A percentile compares a stretch with the other conserved stretches of the same genome.
phyloP scores from a whole-genome alignment of 2,797 vertebrate species.

The Pipistrellus pipistrellus region DNA sequence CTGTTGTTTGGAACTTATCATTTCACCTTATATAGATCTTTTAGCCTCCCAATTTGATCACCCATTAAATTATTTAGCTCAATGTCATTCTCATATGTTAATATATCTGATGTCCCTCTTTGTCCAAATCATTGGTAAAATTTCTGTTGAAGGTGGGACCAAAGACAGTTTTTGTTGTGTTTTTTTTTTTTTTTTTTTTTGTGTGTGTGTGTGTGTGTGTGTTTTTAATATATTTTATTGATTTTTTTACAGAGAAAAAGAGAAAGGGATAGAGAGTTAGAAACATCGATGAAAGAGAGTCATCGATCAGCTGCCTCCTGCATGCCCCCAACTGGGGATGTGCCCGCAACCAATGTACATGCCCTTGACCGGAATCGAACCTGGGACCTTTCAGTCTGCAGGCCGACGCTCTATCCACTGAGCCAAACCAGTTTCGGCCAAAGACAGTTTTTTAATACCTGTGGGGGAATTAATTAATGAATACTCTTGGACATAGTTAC shows the following conservation, averaged over 20 bases:
- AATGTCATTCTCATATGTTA: not conserved
- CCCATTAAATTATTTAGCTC: not conserved
- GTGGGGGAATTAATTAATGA: not conserved
- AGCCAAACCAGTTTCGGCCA: not conserved
- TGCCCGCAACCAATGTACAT: too few species aligned
- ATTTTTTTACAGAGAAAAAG: too few species aligned
- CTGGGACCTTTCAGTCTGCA: too few species aligned
- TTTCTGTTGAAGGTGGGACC: not conserved
- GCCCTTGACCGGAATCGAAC: too few species aligned
- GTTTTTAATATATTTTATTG: too few species aligned
- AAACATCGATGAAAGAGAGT: too few species aligned
- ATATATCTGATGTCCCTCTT: not conserved
- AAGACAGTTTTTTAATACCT: not conserved
- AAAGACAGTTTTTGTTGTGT: not conserved
- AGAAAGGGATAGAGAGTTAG: too few species aligned
- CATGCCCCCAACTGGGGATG: too few species aligned
- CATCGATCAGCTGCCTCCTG: too few species aligned
- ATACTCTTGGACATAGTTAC: not conserved
- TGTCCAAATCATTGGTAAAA: not conserved
- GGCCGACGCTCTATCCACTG: too few species aligned
- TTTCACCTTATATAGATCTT: not conserved
- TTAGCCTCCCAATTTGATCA: not conserved
- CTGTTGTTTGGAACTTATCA: not conserved
- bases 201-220: too few species aligned
- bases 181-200: too few species aligned